Conservation (phyloP, 2,888 invertebrate species). For the Xestobium rufovillosum region DNA sequence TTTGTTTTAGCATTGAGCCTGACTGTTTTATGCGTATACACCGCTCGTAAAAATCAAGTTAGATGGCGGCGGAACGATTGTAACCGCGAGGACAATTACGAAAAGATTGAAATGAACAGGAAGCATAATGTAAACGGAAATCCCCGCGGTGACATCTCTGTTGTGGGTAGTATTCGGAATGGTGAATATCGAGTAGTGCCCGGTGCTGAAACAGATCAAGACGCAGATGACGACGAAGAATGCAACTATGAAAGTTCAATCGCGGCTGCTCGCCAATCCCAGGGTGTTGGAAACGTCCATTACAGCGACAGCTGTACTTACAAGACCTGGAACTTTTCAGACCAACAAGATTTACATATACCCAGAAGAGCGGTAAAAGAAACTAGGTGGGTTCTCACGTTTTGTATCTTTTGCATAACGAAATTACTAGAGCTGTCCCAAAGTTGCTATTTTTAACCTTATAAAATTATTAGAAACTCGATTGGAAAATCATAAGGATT, state of each 20-base stretch:
- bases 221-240: slow-evolving; percentile 54
- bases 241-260: too few relatives aligned
- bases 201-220: slow-evolving; percentile 51
- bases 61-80: slow-evolving; percentile 44
- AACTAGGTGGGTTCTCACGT: slow-evolving; percentile 51
- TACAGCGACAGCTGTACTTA: slow-evolving; percentile 20
- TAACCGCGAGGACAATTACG: slow-evolving; percentile 57
- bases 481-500: too few relatives aligned
- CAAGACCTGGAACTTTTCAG: slow-evolving; percentile 32
- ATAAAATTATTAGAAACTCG: too few relatives aligned
- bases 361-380: slow-evolving; percentile 49
- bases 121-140: slow-evolving; percentile 39
- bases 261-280: slow-evolving; percentile 22
- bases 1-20: slow-evolving; percentile 60
- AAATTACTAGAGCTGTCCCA: too few relatives aligned
- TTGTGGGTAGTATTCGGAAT: slow-evolving; percentile 47
- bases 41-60: slow-evolving; percentile 54
- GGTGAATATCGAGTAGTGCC: slow-evolving; percentile 69
- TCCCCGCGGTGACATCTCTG: slow-evolving; percentile 27
- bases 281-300: too few relatives aligned
- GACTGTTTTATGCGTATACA: slow-evolving; percentile 56
- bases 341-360: slow-evolving; percentile 55
- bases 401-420: too few relatives aligned
- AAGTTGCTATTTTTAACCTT: too few relatives aligned
- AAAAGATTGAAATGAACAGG: slow-evolving; percentile 70